Base-by-base conservation (phyloP, 2,113 vertebrate genomes). In the Ceyx margarethae region DNA sequence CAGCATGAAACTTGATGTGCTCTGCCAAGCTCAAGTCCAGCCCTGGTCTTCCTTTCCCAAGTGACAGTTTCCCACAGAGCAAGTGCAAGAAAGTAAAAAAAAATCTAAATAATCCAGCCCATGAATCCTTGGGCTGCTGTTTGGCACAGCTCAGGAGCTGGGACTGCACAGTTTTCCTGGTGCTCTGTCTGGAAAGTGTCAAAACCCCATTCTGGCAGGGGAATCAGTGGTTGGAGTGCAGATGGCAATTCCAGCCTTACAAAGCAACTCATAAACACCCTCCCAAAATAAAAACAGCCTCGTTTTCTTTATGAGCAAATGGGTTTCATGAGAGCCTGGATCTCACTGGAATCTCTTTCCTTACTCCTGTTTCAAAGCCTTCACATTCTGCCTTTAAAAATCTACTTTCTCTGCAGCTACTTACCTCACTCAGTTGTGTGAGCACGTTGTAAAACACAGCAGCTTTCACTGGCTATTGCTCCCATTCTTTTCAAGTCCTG, bases 401-500 rank as follows among this genome's bases (percentile, higher is more conserved):
- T 64, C 57, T 68, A 35, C 42, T 78, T 92, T 94, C 65, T 78
- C 65, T 81, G 48, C 65, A 93, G 28, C n/a, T 90, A 64, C 21
- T 83, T 87, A 31, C 66, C 89, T 95, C 40, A 83, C 89, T 95
- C 40, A 83, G 35, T 54, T 87, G 51, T 64, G 46, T 81, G 85
- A 56, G 57, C 11, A 37, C 1, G 0, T n/a, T 90, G 60, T 93
- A 93, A 94, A 95, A 85, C 51, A 85, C 6, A 64, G 53, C 22
- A 68, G 4, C 16, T 81, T 95, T 95, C 80, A 91, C 95, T 90
- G 83, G 51, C 28, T 85, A 74, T 74, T 26, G 46, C 89, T 87
- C 81, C 91, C 75, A 86, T 90, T 91, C 45, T 68, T 94, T 91
- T 75, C 76, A 79, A 87, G 18, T 92, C 48, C 71, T 74, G 31